These are phyloP conservation scores for Caenorhabditis sp. DNA, from an alignment of 2,888 invertebrate species.

Conservation along the genomic window DNA sequence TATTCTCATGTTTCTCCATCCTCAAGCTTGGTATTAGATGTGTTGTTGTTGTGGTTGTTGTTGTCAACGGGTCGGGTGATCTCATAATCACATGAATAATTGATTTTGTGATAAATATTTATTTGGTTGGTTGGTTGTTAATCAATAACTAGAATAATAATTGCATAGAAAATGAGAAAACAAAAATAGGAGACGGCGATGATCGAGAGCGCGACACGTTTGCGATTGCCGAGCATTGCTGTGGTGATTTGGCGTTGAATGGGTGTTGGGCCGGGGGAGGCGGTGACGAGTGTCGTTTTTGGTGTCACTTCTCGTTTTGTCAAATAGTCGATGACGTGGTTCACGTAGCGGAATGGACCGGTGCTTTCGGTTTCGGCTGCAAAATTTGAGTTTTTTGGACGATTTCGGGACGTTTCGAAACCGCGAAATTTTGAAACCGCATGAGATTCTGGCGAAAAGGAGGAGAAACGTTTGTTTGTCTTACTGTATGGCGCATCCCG, in stretches of 20 bases:
- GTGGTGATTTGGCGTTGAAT: constrained; percentile 58
- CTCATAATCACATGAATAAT: constrained; percentile 2
- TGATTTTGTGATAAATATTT: constrained; percentile 6
- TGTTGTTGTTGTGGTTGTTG: no score
- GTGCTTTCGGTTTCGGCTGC: constrained; percentile 34
- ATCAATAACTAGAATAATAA: constrained; percentile 52
- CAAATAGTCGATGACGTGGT: constrained; percentile 32
- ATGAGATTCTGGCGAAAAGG: no score
- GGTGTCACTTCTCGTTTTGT: constrained; percentile 26
- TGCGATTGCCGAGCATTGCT: constrained; percentile 62
- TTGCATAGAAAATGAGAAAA: constrained; percentile 57
- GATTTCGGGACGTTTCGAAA: no score
- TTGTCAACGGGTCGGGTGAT: constrained; percentile 2
- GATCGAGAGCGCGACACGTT: constrained; percentile 54
- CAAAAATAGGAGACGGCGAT: constrained; percentile 50
- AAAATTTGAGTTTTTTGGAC: constrained; percentile 5
- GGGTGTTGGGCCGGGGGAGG: constrained; percentile 40
- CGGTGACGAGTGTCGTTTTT: constrained; percentile 35
- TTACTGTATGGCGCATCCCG: no score
- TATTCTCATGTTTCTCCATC: constrained; percentile 62
- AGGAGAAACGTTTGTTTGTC: no score
- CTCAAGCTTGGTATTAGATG: constrained; percentile 65
- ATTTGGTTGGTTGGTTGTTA: constrained; percentile 13
- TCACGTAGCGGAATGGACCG: constrained; percentile 28
- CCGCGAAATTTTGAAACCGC: no score